Percentiles rank a stretch among this genome's conserved stretches.
Evolutionary conservation across 23 tunicate genomes (phyloP).

Genomic region (Clavelina lepadiformis): DNA sequence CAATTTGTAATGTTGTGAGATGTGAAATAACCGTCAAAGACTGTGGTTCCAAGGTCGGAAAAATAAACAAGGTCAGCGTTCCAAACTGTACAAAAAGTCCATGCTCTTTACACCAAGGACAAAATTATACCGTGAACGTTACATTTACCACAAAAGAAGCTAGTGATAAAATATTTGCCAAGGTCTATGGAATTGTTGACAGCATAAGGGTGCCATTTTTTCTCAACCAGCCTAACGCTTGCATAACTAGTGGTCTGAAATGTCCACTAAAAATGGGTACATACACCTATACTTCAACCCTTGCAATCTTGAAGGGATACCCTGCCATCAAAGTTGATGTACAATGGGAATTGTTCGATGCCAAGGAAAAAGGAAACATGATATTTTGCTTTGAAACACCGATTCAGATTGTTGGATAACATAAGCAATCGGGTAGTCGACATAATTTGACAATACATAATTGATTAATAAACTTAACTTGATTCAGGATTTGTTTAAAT

Average conservation of each 20-base stretch:
- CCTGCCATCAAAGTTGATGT: constrained; percentile 17
- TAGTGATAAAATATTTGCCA: constrained; percentile 4
- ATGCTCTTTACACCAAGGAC: neutral
- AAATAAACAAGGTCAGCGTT: neutral
- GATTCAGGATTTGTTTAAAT: no score
- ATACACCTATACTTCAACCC: constrained; percentile 5
- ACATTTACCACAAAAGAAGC: neutral
- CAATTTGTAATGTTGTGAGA: no score
- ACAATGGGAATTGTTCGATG: constrained; percentile 12
- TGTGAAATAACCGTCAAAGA: constrained; percentile 9
- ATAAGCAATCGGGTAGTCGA: no score
- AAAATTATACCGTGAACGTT: constrained; percentile 10
- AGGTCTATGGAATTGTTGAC: constrained; percentile 5
- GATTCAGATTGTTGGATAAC: constrained; percentile 5
- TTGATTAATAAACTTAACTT: no score
- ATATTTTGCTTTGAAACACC: constrained; percentile 21
- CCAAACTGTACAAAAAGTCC: constrained; percentile 6
- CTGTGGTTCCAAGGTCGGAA: constrained; percentile 16
- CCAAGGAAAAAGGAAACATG: neutral
- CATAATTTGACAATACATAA: no score
- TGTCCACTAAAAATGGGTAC: constrained; percentile 5
- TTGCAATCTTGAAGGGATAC: neutral
- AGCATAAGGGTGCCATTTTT: constrained; percentile 15
- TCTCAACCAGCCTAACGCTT: constrained; percentile 6
- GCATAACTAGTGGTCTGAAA: constrained; percentile 10